Evolutionary conservation across 2,797 vertebrate species (phyloP), one percentile per base, ranked within the genome.

Genomic region (Acipenser transmontanus): DNA sequence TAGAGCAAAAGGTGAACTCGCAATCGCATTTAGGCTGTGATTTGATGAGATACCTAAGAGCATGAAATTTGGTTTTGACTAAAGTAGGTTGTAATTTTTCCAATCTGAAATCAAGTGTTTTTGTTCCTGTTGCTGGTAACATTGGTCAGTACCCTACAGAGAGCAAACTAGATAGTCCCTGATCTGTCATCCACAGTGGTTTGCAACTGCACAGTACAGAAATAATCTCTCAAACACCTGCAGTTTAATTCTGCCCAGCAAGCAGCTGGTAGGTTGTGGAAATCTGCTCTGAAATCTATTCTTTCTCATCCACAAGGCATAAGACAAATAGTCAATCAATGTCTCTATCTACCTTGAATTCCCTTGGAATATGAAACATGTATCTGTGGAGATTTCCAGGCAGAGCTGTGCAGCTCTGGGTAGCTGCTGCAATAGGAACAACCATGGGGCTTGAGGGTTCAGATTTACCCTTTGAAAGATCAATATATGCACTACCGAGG

Each of bases 1-100:
- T 65, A 63, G 72, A 62, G 70, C 72, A 79, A 74, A 48, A 72
- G 64, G 62, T 65, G 66, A 74, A 75, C 70, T 74, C 78, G 14
- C 14, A 6, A n/a, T 1, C 12, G 6, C 6, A 11, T 11, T n/a
- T n/a, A n/a, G 12, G 12, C 54, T 57, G 54, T 13, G 14, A n/a
- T n/a, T 57, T 4, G 14, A 13, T 7, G 2, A 14, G 14, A 7
- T 57, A n/a, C 14, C 54, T 1, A 57, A 57, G 12, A 11, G 7
- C 0, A 11, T 11, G 6, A 57, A 7, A 11, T 7, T 11, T 6
- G 12, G 9, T 11, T 57, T 57, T 57, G 14, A 57, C 11, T 57
- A 57, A n/a, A 4, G 12, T n/a, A 57, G 12, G 11, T 2, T 7
- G 12, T 2, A 57, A 11, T 7, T n/a, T 11, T 13, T 57, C 6